Base-by-base conservation (phyloP, 2,888 invertebrate genomes). In the Scaptomyza caliginosa region DNA sequence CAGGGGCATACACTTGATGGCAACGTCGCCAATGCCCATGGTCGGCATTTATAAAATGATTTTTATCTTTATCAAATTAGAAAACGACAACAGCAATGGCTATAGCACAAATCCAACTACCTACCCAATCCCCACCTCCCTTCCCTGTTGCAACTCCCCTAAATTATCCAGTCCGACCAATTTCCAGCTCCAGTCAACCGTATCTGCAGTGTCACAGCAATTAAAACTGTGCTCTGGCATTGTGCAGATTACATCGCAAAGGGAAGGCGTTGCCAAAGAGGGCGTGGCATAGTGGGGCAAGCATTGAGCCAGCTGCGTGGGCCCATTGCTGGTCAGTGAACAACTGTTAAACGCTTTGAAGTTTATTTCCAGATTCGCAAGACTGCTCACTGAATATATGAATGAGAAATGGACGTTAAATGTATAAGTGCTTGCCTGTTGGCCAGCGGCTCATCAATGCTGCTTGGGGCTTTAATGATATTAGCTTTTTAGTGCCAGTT, bases 61-160 rank as follows among this genome's bases (percentile, higher is more conserved):
- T 83, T 83, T 82, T 82, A 83, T 86, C 82, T 79, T 77, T 79
- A 85, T 85, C 79, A 83, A 83, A 83, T 83, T 85, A 85, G 79
- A 85, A 81, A 77, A 80, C 73, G 75, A 81, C 81, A 85, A 74
- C 72, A 70, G 55, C 59, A 50, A 68, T 48, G 55, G 42, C 52
- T 51, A 26, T 32, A 24, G 19, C 39, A 36, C 49, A 17, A 21
- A 7, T 8, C 23, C 38, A 13, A 28, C 16, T 19, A 19, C 30
- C 21, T 23, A 11, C 40, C n/a, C n/a, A n/a, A n/a, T 28, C 17
- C 32, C 26, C 32, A 4, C n/a, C 16, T 7, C 4, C 6, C 3
- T 16, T 10, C n/a, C n/a, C n/a, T n/a, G n/a, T n/a, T 7, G 32
- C 17, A 24, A 2, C 0, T 2, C 13, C 26, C 17, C 6, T 11